These are phyloP conservation scores for Nemurella pictetii DNA, from an alignment of 2,888 invertebrate genomes.

Conservation along the genomic window DNA sequence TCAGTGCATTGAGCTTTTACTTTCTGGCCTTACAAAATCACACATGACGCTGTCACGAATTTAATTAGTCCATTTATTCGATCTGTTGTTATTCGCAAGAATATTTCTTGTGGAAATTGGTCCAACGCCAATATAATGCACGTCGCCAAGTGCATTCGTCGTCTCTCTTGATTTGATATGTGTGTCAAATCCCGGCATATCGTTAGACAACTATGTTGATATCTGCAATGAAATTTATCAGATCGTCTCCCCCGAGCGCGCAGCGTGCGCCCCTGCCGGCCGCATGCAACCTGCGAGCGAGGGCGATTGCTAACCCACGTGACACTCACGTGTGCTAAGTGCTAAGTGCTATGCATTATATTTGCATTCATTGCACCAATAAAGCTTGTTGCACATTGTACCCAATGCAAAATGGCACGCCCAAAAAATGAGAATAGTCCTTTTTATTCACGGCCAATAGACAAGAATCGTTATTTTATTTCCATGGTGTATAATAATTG, in stretches of 20 bases:
- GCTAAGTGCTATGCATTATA: no score
- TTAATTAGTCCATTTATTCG: not conserved
- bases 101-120: not conserved
- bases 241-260: not conserved
- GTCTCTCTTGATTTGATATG: not conserved
- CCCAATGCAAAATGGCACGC: constrained; percentile 11
- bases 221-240: not conserved
- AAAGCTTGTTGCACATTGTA: not conserved
- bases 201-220: not conserved
- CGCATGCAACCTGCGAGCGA: not conserved
- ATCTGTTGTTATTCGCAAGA: not conserved
- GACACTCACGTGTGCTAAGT: not conserved
- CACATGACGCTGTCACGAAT: not conserved
- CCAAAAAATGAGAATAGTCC: constrained; percentile 14
- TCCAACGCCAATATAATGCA: not conserved
- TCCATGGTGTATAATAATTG: constrained; percentile 17
- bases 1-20: not conserved
- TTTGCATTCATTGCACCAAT: not conserved
- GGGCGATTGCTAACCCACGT: not conserved
- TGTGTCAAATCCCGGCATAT: not conserved
- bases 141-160: not conserved
- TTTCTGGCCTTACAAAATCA: not conserved
- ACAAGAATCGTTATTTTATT: constrained; percentile 15
- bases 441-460: constrained; percentile 27
- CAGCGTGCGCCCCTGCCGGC: not conserved